Conservation (phyloP, 2,888 invertebrate genomes). For the Tuta absoluta region DNA sequence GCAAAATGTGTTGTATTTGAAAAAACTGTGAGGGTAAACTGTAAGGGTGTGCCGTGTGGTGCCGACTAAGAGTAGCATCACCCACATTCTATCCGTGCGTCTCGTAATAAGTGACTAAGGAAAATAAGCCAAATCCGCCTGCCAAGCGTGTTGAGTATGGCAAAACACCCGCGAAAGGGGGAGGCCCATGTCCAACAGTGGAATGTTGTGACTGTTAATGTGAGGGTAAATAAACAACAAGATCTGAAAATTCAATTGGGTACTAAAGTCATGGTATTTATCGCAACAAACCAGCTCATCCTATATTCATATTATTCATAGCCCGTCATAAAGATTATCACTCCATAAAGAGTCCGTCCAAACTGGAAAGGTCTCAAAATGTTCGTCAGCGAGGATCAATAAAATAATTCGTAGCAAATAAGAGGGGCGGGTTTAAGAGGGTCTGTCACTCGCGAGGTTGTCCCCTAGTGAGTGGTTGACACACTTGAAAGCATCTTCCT, state of each 20-base stretch:
- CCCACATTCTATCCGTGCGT: too few species aligned
- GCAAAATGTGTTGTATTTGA: not conserved
- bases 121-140: too few species aligned
- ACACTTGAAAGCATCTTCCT: conserved; percentile 30
- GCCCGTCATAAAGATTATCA: conserved; percentile 11
- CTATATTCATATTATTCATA: conserved; percentile 6
- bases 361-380: not conserved
- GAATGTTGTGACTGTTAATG: too few species aligned
- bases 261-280: conserved; percentile 1
- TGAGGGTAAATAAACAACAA: not conserved
- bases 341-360: conserved; percentile 12
- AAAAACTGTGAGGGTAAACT: too few species aligned
- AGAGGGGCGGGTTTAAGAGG: conserved; percentile 22
- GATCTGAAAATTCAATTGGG: not conserved
- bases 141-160: too few species aligned
- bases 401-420: conserved; percentile 30
- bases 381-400: conserved; percentile 25
- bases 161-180: too few species aligned
- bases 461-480: conserved; percentile 29
- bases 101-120: too few species aligned
- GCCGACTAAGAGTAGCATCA: too few species aligned
- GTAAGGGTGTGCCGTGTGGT: too few species aligned
- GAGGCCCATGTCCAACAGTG: too few species aligned
- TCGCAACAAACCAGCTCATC: not conserved
- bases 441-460: conserved; percentile 22